Conservation (phyloP, 2,113 vertebrate genomes). For the Burhinus bistriatus region DNA sequence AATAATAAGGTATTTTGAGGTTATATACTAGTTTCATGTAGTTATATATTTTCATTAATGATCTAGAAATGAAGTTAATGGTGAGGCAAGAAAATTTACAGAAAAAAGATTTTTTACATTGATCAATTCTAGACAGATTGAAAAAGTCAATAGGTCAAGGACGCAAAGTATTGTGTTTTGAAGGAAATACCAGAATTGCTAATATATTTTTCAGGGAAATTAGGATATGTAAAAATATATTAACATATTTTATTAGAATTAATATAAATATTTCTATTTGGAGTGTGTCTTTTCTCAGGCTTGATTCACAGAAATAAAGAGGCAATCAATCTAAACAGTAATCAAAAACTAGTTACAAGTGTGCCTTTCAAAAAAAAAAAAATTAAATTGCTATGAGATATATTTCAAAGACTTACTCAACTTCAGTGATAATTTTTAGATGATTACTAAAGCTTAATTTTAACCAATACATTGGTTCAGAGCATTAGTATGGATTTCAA, state of each 20-base stretch:
- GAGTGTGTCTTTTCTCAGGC: background rate
- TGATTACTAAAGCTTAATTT: background rate
- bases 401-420: background rate
- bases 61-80: background rate
- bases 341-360: background rate
- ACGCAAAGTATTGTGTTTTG: background rate
- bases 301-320: background rate
- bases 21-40: background rate
- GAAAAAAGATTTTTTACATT: background rate
- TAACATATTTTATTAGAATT: background rate
- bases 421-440: background rate
- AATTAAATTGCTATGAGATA: background rate
- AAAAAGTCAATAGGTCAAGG: background rate
- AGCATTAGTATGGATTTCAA: background rate
- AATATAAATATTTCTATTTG: background rate
- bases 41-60: background rate
- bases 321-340: background rate
- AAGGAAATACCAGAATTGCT: background rate
- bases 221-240: background rate
- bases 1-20: background rate
- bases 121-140: background rate
- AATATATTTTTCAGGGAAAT: background rate
- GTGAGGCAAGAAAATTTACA: background rate
- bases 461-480: background rate
- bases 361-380: background rate